Percentiles rank a stretch among this genome's conserved stretches.
These are phyloP conservation scores for Drosophila simulans DNA, from an alignment of 1,140 invertebrate species.

Conservation along the genomic window DNA sequence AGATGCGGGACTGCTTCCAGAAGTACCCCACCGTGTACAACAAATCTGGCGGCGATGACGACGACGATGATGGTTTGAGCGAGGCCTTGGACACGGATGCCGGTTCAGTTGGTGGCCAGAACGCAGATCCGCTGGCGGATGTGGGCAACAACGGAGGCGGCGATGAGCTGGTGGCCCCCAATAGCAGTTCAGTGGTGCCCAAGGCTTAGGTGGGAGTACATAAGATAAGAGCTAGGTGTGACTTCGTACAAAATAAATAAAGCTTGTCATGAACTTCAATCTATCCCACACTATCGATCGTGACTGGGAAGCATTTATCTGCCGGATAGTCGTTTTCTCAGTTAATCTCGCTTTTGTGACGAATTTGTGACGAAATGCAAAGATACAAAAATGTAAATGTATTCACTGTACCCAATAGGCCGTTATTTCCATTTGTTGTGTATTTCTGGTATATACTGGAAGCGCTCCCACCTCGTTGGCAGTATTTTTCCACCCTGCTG, in stretches of 20 bases:
- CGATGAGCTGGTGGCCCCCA: conserved; percentile 1
- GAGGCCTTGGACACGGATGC: conserved; percentile 51
- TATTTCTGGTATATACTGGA: not conserved
- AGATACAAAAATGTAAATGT: no score
- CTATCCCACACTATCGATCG: not conserved
- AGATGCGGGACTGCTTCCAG: conserved; percentile 97
- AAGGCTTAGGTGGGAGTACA: conserved; percentile 28
- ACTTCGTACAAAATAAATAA: conserved; percentile 41
- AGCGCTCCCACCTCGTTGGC: not conserved
- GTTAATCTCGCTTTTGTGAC: no score
- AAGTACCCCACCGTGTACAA: conserved; percentile 95
- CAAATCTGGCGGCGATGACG: conserved; percentile 87
- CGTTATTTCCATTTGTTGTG: not conserved
- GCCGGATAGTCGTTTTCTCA: no score
- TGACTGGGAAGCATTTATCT: not conserved
- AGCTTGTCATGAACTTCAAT: conserved; percentile 26
- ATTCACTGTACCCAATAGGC: not conserved
- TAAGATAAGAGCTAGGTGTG: conserved; percentile 28
- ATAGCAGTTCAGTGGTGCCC: conserved; percentile 32
- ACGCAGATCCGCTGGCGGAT: conserved; percentile 46
- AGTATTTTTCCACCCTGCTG: conserved; percentile 23
- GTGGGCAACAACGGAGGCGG: conserved; percentile 10
- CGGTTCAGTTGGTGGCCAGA: conserved; percentile 13
- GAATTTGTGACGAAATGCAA: no score
- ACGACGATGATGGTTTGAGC: conserved; percentile 67